Evolutionary conservation across 1,140 invertebrate genomes (phyloP).

Genomic region (Pogonognathellus flavescens): DNA sequence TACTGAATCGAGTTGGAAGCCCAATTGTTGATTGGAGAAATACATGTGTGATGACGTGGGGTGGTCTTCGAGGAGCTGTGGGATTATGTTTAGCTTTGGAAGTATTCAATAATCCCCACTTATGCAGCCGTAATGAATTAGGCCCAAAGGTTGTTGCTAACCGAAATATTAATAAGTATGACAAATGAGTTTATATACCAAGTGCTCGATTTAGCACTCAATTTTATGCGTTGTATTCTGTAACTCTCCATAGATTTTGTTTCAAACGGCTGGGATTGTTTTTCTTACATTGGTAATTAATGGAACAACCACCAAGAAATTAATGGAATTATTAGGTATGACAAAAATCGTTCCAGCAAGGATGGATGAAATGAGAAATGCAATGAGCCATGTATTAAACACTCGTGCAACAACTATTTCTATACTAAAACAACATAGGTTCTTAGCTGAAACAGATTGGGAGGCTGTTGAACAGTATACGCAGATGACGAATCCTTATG

Average conservation of each 20-base stretch:
- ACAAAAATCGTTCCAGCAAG: conserved; percentile 69
- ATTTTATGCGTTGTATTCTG: neutral
- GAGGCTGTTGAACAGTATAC: conserved; percentile 69
- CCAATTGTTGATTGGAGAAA: conserved; percentile 70
- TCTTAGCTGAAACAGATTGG: conserved; percentile 71
- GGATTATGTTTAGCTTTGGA: conserved; percentile 71
- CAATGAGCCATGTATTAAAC: conserved; percentile 68
- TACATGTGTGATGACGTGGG: conserved; percentile 71
- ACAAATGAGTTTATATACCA: neutral
- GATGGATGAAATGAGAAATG: conserved; percentile 70
- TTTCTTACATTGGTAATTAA: conserved; percentile 71
- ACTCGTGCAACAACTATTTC: conserved; percentile 67
- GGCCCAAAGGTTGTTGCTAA: conserved; percentile 57
- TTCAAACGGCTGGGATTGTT: conserved; percentile 71
- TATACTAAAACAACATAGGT: conserved; percentile 70
- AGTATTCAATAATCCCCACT: conserved; percentile 68
- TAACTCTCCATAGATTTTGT: conserved; percentile 69
- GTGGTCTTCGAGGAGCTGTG: conserved; percentile 71
- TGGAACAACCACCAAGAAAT: conserved; percentile 69
- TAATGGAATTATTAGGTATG: conserved; percentile 70
- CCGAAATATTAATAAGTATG: neutral
- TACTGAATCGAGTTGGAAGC: conserved; percentile 71
- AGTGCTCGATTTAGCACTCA: too few relatives aligned
- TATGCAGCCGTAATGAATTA: conserved; percentile 67
- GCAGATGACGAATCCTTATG: conserved; percentile 67